Evolutionary conservation across 2,888 invertebrate species (phyloP).

Genomic region (Pandemis cinnamomeana): DNA sequence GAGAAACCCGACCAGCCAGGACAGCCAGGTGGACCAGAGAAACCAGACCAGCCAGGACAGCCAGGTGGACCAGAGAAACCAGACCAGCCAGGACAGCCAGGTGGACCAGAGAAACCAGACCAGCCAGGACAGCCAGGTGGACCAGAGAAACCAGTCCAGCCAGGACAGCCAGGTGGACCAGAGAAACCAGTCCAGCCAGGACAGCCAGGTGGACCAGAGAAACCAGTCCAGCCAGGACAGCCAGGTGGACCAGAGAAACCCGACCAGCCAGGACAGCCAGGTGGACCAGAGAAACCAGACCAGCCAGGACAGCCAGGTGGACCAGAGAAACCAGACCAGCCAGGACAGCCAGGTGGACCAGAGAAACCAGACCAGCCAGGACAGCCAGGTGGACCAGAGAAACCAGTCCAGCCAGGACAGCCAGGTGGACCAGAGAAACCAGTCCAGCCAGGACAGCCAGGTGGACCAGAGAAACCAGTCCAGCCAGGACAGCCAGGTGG

Average conservation of each 20-base stretch:
- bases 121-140: not conserved
- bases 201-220: slow-evolving; percentile 3
- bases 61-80: slow-evolving; percentile 9
- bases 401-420: not conserved
- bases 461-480: not conserved
- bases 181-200: slow-evolving; percentile 1
- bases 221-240: not conserved
- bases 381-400: not conserved
- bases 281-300: not conserved
- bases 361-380: slow-evolving; percentile 6
- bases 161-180: slow-evolving; percentile 4
- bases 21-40: not conserved
- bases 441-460: not conserved
- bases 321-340: not conserved
- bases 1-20: not conserved
- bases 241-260: slow-evolving; percentile 10
- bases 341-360: not conserved
- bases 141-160: slow-evolving; percentile 16
- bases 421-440: not conserved
- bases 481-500: not conserved
- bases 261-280: not conserved
- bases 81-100: slow-evolving; percentile 3
- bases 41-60: not conserved
- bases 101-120: not conserved
- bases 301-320: not conserved